Evolutionary conservation across 2,113 vertebrate genomes (phyloP), one percentile per base, ranked within the genome.

Genomic region (Pelvicachromis taeniatus): DNA sequence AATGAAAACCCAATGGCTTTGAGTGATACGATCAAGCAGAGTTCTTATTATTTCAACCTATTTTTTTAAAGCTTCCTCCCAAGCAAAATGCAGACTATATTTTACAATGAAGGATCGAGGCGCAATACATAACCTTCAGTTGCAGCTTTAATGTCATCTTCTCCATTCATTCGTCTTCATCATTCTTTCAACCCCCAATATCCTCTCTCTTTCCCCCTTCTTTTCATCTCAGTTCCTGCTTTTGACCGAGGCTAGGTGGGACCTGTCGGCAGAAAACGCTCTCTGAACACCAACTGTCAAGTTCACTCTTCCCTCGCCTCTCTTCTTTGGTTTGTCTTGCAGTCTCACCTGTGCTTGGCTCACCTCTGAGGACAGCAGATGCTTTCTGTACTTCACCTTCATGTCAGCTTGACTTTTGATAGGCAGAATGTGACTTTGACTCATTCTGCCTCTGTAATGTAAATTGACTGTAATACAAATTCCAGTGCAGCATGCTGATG

Each of bases 1-100:
- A 95, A 94, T 94, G 88, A 89, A 94, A 95, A 91, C 82, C 68
- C 85, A 82, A 83, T 81, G 87, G 90, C 93, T 93, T 92, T 87
- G 54, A 82, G 26, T 84, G 92, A 94, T 93, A 93, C 16, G 68
- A 92, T 94, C 89, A 86, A 86, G 77, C 73, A 3, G 70, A 86
- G 73, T 91, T 92, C 84, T 88, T 92, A 85, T 87, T 81, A 89
- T 86, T 89, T 85, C 21, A 56, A 5, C 79, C 77, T 68, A 13
- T 91, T 52, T 63, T 42, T 56, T 56, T 89, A 9, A 12, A 73
- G 50, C 58, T 78, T 84, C 19, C 61, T 88, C 56, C 80, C 77
- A 40, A 68, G 59, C 50, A 89, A 89, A 87, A 82, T 14, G 8
- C 53, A 29, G 52, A 86, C 82, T 85, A 86, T 82, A 82, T 82